phyloP scores from a whole-genome alignment of 2,113 vertebrate genomes.

The Vanacampus margaritifer region DNA sequence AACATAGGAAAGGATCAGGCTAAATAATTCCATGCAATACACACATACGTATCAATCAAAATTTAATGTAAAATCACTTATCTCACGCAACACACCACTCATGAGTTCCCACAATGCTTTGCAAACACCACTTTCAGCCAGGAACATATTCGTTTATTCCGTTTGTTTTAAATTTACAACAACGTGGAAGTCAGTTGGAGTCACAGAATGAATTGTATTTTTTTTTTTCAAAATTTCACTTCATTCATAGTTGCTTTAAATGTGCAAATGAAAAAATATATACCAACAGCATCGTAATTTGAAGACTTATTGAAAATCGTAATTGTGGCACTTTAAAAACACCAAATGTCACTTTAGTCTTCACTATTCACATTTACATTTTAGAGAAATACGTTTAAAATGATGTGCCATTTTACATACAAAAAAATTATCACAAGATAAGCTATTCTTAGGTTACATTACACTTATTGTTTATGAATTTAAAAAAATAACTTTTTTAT shows the following conservation, averaged over 20 bases:
- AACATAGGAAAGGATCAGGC: background rate
- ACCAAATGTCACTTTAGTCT: background rate
- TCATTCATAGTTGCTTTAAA: background rate
- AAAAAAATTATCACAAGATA: background rate
- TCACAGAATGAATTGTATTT: background rate
- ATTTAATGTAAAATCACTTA: no score
- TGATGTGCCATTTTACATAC: background rate
- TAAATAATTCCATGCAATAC: background rate
- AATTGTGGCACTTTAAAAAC: background rate
- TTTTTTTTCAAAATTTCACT: background rate
- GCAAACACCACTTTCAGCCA: no score
- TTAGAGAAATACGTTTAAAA: background rate
- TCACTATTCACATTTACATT: background rate
- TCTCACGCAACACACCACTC: no score
- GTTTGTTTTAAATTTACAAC: background rate
- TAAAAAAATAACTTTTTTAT: background rate
- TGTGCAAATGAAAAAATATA: background rate
- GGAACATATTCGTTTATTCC: background rate
- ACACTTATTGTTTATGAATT: background rate
- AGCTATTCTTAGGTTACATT: background rate
- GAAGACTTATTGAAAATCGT: background rate
- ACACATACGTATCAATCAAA: no score
- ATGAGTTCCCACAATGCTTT: no score
- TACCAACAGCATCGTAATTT: background rate
- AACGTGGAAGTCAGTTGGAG: background rate